Evolutionary conservation across 92 coral and sea anemone genomes (phyloP), one percentile per base, ranked within the genome.

Genomic region (Porites cylindrica): DNA sequence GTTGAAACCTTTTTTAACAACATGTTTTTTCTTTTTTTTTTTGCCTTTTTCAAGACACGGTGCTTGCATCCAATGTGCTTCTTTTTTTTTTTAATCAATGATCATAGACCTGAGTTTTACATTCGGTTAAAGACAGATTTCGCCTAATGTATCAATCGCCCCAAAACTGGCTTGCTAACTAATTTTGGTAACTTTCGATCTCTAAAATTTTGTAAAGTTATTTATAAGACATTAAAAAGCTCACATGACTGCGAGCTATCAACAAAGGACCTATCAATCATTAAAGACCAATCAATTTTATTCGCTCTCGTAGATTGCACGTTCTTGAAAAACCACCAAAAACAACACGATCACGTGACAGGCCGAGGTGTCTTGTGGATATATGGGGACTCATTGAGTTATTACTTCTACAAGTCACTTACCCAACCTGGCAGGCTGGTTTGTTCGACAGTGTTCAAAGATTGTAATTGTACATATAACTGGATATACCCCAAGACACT

Each of bases 401-500:
- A 88, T 52, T 96, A 96, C 89, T 96, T 96, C 78, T 96, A 93
- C 88, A 59, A 78, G 58, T 91, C 92, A 18, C 66, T 96, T 19
- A 82, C 91, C 16, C 79, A 68, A 53, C 90, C 78, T 10, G 62
- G 58, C 50, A 70, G 88, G 38, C 78, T 26, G 17, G 78, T 96
- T 24, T 96, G 98, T 58, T 78, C 73, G 0, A 38, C 76, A 75
- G 81, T 86, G 38, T 96, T 96, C 85, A 64, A 81, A n/a, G 67
- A 76, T 18, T 96, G 98, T 51, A 90, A 86, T 58, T 90, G 63
- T 26, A 84, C 96, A 21, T 96, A 96, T 75, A 96, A 96, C 92
- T 96, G 98, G 98, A 94, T 96, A 53, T 96, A 96, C 47, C 98
- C 98, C 7, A 96, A 94, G 92, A 90, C 89, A 21, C 86, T 95